Percentiles rank a stretch among this genome's conserved stretches.
Evolutionary conservation across 2,113 vertebrate species (phyloP).

Genomic region (Micronisus gabar): DNA sequence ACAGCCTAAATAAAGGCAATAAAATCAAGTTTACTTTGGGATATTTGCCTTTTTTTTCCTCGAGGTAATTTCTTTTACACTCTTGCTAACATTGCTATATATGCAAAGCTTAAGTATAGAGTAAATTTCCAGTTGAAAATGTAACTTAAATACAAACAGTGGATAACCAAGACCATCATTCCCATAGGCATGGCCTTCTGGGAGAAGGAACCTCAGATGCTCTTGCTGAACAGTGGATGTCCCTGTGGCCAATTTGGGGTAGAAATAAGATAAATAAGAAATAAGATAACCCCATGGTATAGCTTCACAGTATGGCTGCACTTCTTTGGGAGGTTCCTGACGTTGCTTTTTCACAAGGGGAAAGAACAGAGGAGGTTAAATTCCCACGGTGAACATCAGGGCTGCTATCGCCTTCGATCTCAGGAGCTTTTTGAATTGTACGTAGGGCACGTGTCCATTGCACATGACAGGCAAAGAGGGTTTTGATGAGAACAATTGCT

Average conservation of each 20-base stretch:
- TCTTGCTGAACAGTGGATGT: neutral
- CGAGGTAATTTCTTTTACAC: neutral
- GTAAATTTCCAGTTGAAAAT: neutral
- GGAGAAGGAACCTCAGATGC: neutral
- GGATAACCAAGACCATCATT: neutral
- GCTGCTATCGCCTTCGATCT: rapidly evolving
- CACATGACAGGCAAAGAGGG: neutral
- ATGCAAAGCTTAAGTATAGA: neutral
- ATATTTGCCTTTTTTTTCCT: neutral
- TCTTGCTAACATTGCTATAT: neutral
- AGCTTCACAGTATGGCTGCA: neutral
- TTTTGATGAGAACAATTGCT: neutral
- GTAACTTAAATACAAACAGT: neutral
- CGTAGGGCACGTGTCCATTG: rapidly evolving
- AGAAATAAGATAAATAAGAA: neutral
- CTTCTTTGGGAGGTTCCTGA: neutral
- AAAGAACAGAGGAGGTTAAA: neutral
- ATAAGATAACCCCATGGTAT: neutral
- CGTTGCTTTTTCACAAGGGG: neutral
- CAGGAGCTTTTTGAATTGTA: neutral
- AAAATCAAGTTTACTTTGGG: neutral
- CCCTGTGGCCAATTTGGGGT: neutral
- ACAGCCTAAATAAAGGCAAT: neutral
- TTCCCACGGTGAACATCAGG: rapidly evolving
- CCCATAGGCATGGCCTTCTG: neutral